Base-by-base conservation (phyloP, 2,888 invertebrate genomes). In the Syritta pipiens region DNA sequence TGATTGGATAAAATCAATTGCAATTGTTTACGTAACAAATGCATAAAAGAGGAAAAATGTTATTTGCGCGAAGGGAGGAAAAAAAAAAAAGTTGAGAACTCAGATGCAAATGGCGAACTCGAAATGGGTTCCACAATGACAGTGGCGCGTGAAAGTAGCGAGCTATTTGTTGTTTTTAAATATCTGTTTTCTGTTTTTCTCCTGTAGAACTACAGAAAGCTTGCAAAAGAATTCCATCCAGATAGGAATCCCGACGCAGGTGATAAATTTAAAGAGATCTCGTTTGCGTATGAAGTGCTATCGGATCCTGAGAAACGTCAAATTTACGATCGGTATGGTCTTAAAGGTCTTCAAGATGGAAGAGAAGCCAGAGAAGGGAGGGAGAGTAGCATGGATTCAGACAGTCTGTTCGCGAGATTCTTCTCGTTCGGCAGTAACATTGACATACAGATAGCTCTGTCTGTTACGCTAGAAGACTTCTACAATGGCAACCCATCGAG, bases 191-290 rank as follows among this genome's bases (percentile, higher is more conserved):
- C 40, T 30, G 6, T 53, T 71, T 1, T 12, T 37, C 4, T 68
- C 88, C 92, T 89, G 83, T 90, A 97, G 96, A 94, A 94, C 85
- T 98, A 97, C 88, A 93, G 95, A 85, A 96, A 94, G 90, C 90
- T 97, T 85, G 97, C 97, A 14, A 97, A 96, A 89, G 96, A 97
- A 90, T 97, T 93, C 88, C 97, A 98, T 89, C 97, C 97, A 85
- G 92, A 97, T 90, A 94, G 97, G 92, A 93, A 97, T 91, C 93
- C 95, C 28, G 94, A 94, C 82, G 94, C 96, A 72, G 97, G 96
- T 65, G 97, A 97, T 87, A 96, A 94, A 90, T 97, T 97, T 86
- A 97, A 97, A 89, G 97, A 98, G 91, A 97, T 98, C 84, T 96
- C 96, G 72, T 97, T 95, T 90, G 97, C 97, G 0, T 97, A 97